These are phyloP conservation scores for Triplophysa siluroides DNA, from an alignment of 2,113 vertebrate genomes.

Conservation along the genomic window DNA sequence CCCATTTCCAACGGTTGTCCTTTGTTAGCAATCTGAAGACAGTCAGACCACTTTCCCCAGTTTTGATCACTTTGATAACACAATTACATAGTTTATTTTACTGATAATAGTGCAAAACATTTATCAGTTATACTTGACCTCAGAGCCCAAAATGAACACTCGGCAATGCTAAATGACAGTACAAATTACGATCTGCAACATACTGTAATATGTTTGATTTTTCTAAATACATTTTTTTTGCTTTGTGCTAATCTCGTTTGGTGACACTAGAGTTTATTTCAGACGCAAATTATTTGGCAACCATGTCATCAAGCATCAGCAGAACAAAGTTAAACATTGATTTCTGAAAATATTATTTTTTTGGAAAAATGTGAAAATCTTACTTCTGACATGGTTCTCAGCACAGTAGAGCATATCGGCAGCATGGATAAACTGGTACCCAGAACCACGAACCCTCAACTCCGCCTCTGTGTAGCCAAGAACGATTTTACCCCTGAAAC, in stretches of 20 bases:
- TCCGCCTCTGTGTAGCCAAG: constrained; percentile 68
- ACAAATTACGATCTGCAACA: not conserved
- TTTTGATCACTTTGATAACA: constrained; percentile 63
- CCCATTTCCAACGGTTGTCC: constrained; percentile 66
- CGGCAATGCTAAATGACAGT: too few relatives aligned
- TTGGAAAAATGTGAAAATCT: constrained; percentile 36
- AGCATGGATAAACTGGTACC: constrained; percentile 69
- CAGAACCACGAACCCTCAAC: constrained; percentile 58
- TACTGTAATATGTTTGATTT: too few relatives aligned
- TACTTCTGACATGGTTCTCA: constrained; percentile 67
- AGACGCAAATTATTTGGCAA: constrained; percentile 12
- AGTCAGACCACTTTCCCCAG: constrained; percentile 65
- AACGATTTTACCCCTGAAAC: constrained; percentile 61
- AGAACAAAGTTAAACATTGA: constrained; percentile 1
- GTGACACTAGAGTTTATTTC: constrained; percentile 25
- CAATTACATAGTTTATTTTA: not conserved
- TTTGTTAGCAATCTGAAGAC: constrained; percentile 67
- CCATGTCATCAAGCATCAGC: constrained; percentile 13
- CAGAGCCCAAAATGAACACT: too few relatives aligned
- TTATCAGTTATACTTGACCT: too few relatives aligned
- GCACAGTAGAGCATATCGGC: constrained; percentile 68
- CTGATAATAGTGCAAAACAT: not conserved
- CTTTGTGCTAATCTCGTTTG: not conserved
- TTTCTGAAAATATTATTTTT: too few relatives aligned
- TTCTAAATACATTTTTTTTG: too few relatives aligned